phyloP scores from a whole-genome alignment of 2,113 vertebrate genomes.

The cat (Felis catus) region DNA sequence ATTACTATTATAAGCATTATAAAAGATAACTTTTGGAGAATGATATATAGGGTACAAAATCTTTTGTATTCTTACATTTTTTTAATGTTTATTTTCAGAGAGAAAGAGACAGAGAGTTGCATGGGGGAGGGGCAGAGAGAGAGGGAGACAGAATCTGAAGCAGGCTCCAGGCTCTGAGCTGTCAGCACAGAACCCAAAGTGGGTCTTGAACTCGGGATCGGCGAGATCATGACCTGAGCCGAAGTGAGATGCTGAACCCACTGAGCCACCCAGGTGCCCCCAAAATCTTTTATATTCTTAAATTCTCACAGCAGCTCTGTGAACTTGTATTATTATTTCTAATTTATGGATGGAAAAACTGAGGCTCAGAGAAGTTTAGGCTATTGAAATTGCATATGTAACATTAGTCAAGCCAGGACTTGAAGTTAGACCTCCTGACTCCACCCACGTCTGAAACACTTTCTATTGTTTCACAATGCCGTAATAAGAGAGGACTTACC shows the following conservation, averaged over 20 bases:
- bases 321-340: slow-evolving; percentile 5
- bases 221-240: too few species aligned
- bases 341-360: background rate
- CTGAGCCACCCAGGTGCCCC: too few species aligned
- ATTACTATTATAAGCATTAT: background rate
- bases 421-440: background rate
- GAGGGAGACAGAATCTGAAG: too few species aligned
- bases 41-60: background rate
- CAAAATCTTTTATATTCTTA: background rate
- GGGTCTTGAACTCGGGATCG: too few species aligned
- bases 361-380: background rate
- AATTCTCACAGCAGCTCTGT: background rate
- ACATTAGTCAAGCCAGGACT: background rate
- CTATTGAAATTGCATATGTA: background rate
- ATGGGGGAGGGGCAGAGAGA: too few species aligned
- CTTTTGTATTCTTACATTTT: background rate
- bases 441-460: background rate
- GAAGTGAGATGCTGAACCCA: too few species aligned
- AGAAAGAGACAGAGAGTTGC: too few species aligned
- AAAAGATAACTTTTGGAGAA: background rate
- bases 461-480: background rate
- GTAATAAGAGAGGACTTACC: background rate
- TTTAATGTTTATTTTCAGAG: too few species aligned
- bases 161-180: too few species aligned
- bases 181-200: too few species aligned